A percentile compares a stretch with the other conserved stretches of the same genome.
Conservation (phyloP, 2,797 vertebrate species). For the Siniperca obscura region DNA sequence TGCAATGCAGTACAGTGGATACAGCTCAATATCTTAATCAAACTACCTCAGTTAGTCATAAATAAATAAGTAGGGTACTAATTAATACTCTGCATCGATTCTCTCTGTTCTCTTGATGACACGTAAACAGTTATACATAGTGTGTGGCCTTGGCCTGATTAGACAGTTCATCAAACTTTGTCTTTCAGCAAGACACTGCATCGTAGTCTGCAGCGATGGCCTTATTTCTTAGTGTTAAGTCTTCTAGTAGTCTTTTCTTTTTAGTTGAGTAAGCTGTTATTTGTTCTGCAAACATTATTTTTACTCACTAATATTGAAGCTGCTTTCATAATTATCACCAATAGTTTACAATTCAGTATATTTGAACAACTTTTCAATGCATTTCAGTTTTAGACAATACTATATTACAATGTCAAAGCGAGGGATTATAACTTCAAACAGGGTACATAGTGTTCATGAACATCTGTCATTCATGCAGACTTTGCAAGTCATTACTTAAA, state of each 20-base stretch:
- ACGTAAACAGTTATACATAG: conserved; percentile 14
- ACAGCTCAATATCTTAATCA: conserved; percentile 35
- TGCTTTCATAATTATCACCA: conserved; percentile 6
- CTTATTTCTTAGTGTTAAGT: neutral
- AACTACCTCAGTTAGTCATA: conserved; percentile 40
- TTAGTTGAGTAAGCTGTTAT: neutral
- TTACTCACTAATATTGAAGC: neutral
- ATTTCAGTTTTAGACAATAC: conserved; percentile 16
- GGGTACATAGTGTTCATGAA: neutral
- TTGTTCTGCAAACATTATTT: neutral
- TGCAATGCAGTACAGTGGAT: conserved; percentile 5
- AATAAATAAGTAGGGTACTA: conserved; percentile 60
- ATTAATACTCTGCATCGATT: conserved; percentile 56
- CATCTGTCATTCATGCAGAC: conserved; percentile 13
- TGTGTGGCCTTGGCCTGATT: conserved; percentile 16
- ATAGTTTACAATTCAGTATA: neutral
- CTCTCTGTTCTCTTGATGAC: conserved; percentile 32
- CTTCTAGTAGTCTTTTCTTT: neutral
- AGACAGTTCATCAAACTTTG: conserved; percentile 27
- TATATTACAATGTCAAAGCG: neutral
- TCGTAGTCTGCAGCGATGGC: neutral
- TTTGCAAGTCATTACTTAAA: conserved; percentile 19
- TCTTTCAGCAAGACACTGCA: conserved; percentile 12
- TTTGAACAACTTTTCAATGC: neutral
- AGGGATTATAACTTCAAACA: conserved; percentile 1